Conservation (phyloP, 1,140 invertebrate species). For the Gonioctena quinquepunctata region DNA sequence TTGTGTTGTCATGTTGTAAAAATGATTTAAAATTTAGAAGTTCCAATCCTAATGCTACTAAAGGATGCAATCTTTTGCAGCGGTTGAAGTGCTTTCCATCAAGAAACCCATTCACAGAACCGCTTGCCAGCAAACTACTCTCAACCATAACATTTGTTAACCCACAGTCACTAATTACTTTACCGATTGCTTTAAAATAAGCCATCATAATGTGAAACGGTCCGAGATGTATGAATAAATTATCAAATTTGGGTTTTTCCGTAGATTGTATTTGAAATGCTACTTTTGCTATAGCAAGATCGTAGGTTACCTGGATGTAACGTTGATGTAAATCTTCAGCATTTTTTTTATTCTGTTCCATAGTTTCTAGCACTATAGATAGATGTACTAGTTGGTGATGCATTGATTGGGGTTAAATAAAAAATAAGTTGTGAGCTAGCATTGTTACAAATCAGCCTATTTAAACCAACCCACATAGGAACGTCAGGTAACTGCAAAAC, state of each 20-base stretch:
- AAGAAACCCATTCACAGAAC: slow-evolving; percentile 46
- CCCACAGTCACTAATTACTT: slow-evolving; percentile 48
- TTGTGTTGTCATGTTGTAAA: slow-evolving; percentile 27
- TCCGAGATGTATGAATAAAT: slow-evolving; percentile 50
- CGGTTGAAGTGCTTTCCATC: slow-evolving; percentile 40
- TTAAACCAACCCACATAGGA: slow-evolving; percentile 7
- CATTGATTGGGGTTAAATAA: slow-evolving; percentile 38
- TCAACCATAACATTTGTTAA: slow-evolving; percentile 48
- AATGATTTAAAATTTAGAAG: slow-evolving; percentile 34
- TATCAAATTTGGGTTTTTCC: slow-evolving; percentile 27
- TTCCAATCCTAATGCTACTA: slow-evolving; percentile 39
- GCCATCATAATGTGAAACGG: slow-evolving; percentile 51
- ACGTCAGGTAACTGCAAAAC: neutral
- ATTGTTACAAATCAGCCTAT: neutral
- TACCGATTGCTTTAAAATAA: slow-evolving; percentile 51
- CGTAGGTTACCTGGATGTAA: slow-evolving; percentile 41
- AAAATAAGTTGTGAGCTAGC: neutral
- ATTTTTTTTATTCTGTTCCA: slow-evolving; percentile 19
- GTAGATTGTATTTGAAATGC: slow-evolving; percentile 48
- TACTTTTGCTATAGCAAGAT: slow-evolving; percentile 30
- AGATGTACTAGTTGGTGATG: slow-evolving; percentile 10
- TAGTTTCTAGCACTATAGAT: slow-evolving; percentile 40
- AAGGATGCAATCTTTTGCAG: slow-evolving; percentile 45
- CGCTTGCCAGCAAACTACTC: slow-evolving; percentile 42
- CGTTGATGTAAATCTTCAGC: slow-evolving; percentile 18